Evolutionary conservation across 1,140 invertebrate species (phyloP).

Genomic region (Euura lappo): DNA sequence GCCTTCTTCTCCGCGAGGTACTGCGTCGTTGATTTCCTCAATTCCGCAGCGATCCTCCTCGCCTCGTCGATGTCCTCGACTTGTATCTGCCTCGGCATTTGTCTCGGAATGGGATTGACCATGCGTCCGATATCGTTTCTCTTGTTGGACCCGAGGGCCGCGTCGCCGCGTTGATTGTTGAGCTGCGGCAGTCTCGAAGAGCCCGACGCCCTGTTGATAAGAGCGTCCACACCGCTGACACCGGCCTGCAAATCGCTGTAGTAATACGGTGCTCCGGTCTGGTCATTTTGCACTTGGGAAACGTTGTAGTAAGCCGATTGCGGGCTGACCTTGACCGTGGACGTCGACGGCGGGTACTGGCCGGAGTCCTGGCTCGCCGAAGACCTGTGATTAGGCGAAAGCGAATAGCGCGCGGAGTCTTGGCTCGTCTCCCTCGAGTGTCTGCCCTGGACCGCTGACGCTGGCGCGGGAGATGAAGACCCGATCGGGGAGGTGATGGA

Average conservation of each 20-base stretch:
- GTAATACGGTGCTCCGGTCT: conserved; percentile 76
- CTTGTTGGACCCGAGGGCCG: conserved; percentile 63
- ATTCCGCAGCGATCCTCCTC: conserved; percentile 66
- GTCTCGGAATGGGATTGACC: conserved; percentile 72
- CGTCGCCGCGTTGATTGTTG: conserved; percentile 72
- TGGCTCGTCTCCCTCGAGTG: conserved; percentile 45
- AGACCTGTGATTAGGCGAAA: conserved; percentile 40
- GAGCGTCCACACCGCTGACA: conserved; percentile 25
- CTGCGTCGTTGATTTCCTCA: conserved; percentile 71
- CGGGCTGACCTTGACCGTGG: not conserved
- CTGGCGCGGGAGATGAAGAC: conserved; percentile 11
- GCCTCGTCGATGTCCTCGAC: conserved; percentile 57
- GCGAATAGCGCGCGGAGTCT: conserved; percentile 40
- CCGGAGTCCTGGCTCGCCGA: conserved; percentile 48
- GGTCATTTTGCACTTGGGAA: conserved; percentile 31
- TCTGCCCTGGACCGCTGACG: conserved; percentile 18
- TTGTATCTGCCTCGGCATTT: conserved; percentile 48
- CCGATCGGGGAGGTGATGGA: conserved; percentile 30
- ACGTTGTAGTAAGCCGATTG: conserved; percentile 9
- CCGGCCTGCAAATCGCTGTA: conserved; percentile 76
- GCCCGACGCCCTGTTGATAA: conserved; percentile 38
- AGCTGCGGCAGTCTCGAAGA: conserved; percentile 56
- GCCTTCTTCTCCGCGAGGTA: conserved; percentile 66
- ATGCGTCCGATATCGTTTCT: conserved; percentile 77
- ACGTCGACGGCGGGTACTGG: conserved; percentile 27